Conservation (phyloP, 2,113 vertebrate species). For the Scortum barcoo region DNA sequence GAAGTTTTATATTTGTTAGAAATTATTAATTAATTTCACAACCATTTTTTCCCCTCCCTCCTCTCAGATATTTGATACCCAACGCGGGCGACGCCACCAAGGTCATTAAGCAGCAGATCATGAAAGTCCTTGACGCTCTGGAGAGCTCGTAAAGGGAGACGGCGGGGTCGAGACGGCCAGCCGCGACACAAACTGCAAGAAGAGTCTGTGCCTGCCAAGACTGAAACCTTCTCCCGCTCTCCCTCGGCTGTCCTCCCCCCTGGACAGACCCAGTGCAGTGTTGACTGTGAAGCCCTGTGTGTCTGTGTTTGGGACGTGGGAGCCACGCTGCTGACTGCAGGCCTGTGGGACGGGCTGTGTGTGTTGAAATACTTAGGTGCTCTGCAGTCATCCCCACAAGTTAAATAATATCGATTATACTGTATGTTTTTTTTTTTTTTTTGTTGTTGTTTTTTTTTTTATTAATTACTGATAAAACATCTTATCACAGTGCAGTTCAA, state of each 20-base stretch:
- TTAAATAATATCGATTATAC: conserved; percentile 46
- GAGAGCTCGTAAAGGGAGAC: conserved; percentile 89
- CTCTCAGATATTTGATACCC: conserved; percentile 95
- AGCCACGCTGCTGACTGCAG: conserved; percentile 56
- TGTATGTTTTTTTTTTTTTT: conserved; percentile 54
- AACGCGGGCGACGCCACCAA: conserved; percentile 98
- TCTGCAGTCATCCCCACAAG: conserved; percentile 57
- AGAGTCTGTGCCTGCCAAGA: conserved; percentile 40
- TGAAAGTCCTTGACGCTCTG: conserved; percentile 98
- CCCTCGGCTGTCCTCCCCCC: conserved; percentile 32
- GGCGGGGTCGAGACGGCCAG: conserved; percentile 30
- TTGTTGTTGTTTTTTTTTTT: conserved; percentile 53
- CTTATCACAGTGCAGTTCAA: conserved; percentile 42
- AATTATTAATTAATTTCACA: neutral
- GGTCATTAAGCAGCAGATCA: conserved; percentile 99
- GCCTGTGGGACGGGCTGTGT: conserved; percentile 55
- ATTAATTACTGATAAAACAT: conserved; percentile 30
- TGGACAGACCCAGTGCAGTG: conserved; percentile 62
- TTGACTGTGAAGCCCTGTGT: conserved; percentile 55
- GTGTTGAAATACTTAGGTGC: conserved; percentile 68
- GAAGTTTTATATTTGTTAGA: neutral
- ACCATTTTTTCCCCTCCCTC: neutral
- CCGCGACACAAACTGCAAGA: conserved; percentile 55
- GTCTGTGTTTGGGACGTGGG: conserved; percentile 53
- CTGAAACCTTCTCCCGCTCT: conserved; percentile 25